Conservation (phyloP, 1,140 invertebrate genomes). For the Nephotettix cincticeps region DNA sequence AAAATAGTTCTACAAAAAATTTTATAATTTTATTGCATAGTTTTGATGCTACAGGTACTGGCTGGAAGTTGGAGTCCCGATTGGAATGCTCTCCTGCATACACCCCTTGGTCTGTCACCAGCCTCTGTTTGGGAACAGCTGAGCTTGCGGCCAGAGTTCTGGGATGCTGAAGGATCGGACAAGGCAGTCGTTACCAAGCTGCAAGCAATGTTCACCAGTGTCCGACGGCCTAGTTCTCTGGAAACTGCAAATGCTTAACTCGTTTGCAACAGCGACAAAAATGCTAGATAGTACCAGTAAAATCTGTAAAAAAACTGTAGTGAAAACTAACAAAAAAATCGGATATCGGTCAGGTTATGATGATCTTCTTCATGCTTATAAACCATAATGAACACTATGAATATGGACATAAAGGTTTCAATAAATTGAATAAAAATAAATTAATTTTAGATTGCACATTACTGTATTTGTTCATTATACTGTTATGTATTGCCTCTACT, state of each 20-base stretch:
- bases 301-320: no score
- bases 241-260: neutral
- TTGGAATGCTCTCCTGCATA: constrained; percentile 54
- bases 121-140: constrained; percentile 54
- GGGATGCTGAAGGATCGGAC: constrained; percentile 29
- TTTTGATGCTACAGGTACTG: constrained; percentile 48
- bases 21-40: neutral
- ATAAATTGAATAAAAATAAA: no score
- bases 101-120: constrained; percentile 54
- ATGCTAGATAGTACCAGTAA: no score
- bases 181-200: constrained; percentile 28
- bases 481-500: no score
- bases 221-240: neutral
- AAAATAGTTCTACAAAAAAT: no score
- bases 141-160: constrained; percentile 31
- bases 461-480: no score
- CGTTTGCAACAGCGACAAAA: neutral
- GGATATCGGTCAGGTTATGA: no score
- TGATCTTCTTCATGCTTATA: no score
- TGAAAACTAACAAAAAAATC: no score
- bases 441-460: no score
- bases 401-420: no score
- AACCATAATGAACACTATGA: no score
- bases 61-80: constrained; percentile 54
- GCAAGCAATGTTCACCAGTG: constrained; percentile 16